Evolutionary conservation across 2,113 vertebrate genomes (phyloP).

Genomic region (Paradoxurus hermaphroditus): DNA sequence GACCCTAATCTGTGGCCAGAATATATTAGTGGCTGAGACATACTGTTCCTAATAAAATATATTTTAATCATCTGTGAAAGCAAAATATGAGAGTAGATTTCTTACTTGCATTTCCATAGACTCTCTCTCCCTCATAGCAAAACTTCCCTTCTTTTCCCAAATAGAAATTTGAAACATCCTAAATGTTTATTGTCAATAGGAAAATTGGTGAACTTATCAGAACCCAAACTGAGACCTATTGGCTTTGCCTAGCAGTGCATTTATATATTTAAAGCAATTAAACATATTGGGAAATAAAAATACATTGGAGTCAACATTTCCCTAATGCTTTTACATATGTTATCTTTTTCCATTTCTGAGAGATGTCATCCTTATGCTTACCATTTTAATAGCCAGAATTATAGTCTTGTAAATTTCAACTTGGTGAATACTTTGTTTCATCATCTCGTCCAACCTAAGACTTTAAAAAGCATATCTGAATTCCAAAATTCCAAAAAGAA

Average conservation of each 20-base stretch:
- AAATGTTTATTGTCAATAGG: neutral
- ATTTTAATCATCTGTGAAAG: constrained; percentile 8
- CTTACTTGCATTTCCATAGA: neutral
- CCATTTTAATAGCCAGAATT: neutral
- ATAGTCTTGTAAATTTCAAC: neutral
- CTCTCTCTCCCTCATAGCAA: neutral
- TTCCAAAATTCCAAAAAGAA: neutral
- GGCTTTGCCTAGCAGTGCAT: neutral
- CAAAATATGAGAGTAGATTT: neutral
- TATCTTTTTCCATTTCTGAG: neutral
- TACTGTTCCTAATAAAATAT: neutral
- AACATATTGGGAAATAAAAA: neutral
- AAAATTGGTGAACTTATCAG: neutral
- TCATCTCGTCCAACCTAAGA: neutral
- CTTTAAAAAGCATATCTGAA: neutral
- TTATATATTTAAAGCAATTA: neutral
- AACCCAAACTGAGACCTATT: neutral
- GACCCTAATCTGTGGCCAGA: neutral
- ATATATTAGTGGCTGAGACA: neutral
- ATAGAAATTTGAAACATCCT: neutral
- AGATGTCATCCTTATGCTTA: neutral
- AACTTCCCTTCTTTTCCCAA: neutral
- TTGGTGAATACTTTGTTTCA: neutral
- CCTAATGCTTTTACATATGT: neutral
- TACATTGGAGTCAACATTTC: neutral